Conservation (phyloP, 2,797 vertebrate genomes). For the Bradypodion pumilum region DNA sequence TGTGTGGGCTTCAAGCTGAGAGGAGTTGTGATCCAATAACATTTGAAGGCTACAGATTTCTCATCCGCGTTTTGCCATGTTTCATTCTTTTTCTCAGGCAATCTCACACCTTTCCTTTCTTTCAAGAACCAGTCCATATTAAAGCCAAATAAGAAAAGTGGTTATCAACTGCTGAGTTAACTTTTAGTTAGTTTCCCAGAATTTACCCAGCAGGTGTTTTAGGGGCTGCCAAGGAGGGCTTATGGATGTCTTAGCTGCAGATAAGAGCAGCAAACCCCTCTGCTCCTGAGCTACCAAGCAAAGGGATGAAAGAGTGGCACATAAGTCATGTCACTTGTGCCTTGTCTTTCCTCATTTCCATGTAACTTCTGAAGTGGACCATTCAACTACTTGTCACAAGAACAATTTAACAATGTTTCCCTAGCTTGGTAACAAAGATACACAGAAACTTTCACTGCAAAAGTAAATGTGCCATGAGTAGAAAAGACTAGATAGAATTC, state of each 20-base stretch:
- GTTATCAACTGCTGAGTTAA: neutral
- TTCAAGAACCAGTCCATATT: neutral
- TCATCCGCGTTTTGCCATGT: neutral
- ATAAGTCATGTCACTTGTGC: neutral
- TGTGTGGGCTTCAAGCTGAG: neutral
- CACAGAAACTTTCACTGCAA: neutral
- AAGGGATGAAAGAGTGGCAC: neutral
- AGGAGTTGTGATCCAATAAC: neutral
- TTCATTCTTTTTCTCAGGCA: neutral
- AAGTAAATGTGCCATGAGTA: neutral
- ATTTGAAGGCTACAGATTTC: neutral
- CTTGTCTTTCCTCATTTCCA: neutral
- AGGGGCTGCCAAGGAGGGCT: neutral
- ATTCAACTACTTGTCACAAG: neutral
- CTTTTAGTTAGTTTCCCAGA: neutral
- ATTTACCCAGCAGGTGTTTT: neutral
- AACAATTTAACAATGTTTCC: too few relatives aligned
- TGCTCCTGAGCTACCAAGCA: neutral
- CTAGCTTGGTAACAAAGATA: neutral
- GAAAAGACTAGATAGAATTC: neutral
- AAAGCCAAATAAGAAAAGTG: neutral
- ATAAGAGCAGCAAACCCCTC: neutral
- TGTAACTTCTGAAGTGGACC: neutral
- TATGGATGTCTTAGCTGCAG: neutral
- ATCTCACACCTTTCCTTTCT: neutral